Evolutionary conservation across 2,888 invertebrate genomes (phyloP).

Genomic region (Clepsis dumicolana): DNA sequence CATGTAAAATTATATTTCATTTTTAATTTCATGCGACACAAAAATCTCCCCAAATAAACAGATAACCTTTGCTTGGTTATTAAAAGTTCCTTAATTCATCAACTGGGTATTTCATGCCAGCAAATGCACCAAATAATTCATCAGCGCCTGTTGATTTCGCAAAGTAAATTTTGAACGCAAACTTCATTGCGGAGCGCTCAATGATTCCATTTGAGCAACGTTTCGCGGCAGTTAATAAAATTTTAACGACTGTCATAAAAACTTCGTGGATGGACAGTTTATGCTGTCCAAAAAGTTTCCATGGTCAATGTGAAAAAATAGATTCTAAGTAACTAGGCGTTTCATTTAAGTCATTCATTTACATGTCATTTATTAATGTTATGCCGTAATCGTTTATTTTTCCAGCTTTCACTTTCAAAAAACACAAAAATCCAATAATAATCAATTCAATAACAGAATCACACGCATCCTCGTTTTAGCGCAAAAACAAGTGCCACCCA

Average conservation of each 20-base stretch:
- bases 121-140: background rate
- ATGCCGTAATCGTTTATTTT: too few species aligned
- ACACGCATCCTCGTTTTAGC: too few species aligned
- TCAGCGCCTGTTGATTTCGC: background rate
- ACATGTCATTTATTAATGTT: too few species aligned
- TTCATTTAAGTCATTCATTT: background rate
- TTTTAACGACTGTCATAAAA: slow-evolving; percentile 27
- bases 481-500: too few species aligned
- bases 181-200: slow-evolving; percentile 3
- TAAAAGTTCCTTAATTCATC: background rate
- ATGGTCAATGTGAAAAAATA: slow-evolving; percentile 3
- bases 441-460: too few species aligned
- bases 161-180: slow-evolving; percentile 12
- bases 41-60: background rate
- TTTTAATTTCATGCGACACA: too few species aligned
- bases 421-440: too few species aligned
- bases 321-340: background rate
- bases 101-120: background rate
- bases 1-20: too few species aligned
- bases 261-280: background rate
- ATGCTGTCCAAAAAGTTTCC: slow-evolving; percentile 8
- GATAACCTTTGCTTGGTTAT: background rate
- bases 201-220: slow-evolving; percentile 7
- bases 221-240: slow-evolving; percentile 32
- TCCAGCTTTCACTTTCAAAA: too few species aligned